phyloP scores from a whole-genome alignment of 2,888 invertebrate genomes.

The Melanostoma scalare region DNA sequence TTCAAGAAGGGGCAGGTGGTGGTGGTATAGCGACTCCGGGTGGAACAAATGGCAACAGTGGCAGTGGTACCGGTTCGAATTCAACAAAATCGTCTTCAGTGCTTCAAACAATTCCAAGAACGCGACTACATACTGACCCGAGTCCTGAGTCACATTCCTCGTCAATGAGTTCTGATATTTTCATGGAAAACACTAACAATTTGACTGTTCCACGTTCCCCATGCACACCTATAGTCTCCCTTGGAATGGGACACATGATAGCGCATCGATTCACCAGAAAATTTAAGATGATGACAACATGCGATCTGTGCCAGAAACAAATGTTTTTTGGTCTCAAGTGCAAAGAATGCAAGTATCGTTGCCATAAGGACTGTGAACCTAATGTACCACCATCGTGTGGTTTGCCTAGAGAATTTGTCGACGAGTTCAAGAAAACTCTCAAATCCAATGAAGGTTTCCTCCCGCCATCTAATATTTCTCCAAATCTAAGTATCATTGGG shows the following conservation, averaged over 20 bases:
- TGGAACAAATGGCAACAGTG: constrained; percentile 70
- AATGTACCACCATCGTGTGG: constrained; percentile 97
- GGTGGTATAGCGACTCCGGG: constrained; percentile 81
- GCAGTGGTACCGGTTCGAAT: constrained; percentile 66
- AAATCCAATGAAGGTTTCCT: constrained; percentile 83
- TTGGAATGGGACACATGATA: constrained; percentile 94
- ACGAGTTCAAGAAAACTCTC: constrained; percentile 90
- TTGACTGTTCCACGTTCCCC: constrained; percentile 85
- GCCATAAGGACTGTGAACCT: constrained; percentile 90
- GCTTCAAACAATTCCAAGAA: constrained; percentile 76
- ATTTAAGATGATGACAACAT: constrained; percentile 93
- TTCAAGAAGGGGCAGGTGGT: constrained; percentile 85
- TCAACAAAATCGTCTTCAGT: constrained; percentile 58
- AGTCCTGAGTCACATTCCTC: constrained; percentile 81
- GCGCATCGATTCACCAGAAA: constrained; percentile 95
- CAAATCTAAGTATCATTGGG: constrained; percentile 78
- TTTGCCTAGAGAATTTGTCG: constrained; percentile 91
- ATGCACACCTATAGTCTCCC: constrained; percentile 89
- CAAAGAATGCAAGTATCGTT: constrained; percentile 95
- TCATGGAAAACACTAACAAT: constrained; percentile 79
- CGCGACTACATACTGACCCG: constrained; percentile 81
- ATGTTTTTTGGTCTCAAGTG: constrained; percentile 95
- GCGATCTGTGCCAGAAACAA: constrained; percentile 94
- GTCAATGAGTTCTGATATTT: constrained; percentile 78
- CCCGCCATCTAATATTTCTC: constrained; percentile 79